A percentile compares a stretch with the other conserved stretches of the same genome.
Evolutionary conservation across 2,113 vertebrate species (phyloP).

Genomic region (Dendrocopos noguchii): DNA sequence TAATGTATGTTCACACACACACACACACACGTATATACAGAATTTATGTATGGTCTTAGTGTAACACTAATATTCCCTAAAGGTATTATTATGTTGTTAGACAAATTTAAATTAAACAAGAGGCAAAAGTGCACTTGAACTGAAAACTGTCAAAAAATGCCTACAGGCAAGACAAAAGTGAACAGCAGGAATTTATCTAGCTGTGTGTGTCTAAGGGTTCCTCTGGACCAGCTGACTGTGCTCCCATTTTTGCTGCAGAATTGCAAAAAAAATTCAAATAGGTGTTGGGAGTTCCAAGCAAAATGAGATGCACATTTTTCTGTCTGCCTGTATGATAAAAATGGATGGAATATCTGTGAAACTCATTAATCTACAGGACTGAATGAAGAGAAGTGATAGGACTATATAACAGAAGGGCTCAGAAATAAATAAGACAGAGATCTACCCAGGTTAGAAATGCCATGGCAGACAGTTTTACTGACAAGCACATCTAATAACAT

Average conservation of each 20-base stretch:
- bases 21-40: background rate
- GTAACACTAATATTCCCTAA: constrained; percentile 45
- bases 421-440: background rate
- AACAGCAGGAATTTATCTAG: constrained; percentile 46
- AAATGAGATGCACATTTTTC: background rate
- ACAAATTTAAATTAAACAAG: constrained; percentile 72
- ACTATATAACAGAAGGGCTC: background rate
- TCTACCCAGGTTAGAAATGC: background rate
- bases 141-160: constrained; percentile 66
- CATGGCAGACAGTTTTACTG: background rate
- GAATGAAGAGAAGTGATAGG: background rate
- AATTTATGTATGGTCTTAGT: constrained; percentile 29
- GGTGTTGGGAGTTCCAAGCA: background rate
- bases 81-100: constrained; percentile 66
- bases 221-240: constrained; percentile 14
- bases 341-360: background rate
- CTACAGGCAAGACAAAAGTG: constrained; percentile 51
- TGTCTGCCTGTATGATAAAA: constrained; percentile 1
- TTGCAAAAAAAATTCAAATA: background rate
- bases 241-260: constrained; percentile 24
- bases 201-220: constrained; percentile 5
- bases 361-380: background rate
- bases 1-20: background rate
- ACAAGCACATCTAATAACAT: background rate
- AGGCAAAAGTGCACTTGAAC: constrained; percentile 54